Percentiles rank a stretch among this genome's conserved stretches.
These are phyloP conservation scores for Mobula birostris DNA, from an alignment of 2,113 vertebrate genomes.

Conservation along the genomic window DNA sequence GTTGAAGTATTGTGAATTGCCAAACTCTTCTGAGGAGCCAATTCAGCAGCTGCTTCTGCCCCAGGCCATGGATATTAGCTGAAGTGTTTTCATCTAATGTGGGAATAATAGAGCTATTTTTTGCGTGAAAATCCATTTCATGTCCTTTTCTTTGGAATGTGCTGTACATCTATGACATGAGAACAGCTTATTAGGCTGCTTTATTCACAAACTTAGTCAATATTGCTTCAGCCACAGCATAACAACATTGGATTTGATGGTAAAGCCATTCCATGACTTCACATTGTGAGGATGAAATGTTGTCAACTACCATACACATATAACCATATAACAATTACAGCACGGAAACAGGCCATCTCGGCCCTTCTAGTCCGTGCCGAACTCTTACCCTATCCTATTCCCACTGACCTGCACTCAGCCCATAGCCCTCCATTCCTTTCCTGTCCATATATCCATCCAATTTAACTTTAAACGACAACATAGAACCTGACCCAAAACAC, in stretches of 20 bases:
- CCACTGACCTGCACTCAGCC: too few species aligned
- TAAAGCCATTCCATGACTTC: background rate
- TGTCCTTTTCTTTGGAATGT: background rate
- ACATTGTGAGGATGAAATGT: background rate
- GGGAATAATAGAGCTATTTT: background rate
- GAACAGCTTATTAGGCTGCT: background rate
- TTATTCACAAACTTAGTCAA: background rate
- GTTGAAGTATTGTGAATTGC: background rate
- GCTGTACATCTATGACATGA: background rate
- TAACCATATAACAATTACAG: too few species aligned
- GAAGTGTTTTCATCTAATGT: background rate
- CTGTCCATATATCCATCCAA: too few species aligned
- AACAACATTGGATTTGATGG: background rate
- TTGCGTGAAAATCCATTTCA: conserved; percentile 5
- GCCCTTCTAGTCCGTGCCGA: too few species aligned
- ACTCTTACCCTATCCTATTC: too few species aligned
- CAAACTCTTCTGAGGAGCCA: background rate
- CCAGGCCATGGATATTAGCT: background rate
- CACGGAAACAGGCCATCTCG: too few species aligned
- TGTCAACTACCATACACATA: background rate
- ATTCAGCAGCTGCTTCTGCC: background rate
- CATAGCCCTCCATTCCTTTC: too few species aligned
- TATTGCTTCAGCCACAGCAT: background rate
- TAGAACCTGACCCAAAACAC: too few species aligned
- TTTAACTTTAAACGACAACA: too few species aligned